These are phyloP conservation scores for Neodontobutis hainanensis DNA, from an alignment of 2,113 vertebrate species.

Conservation along the genomic window DNA sequence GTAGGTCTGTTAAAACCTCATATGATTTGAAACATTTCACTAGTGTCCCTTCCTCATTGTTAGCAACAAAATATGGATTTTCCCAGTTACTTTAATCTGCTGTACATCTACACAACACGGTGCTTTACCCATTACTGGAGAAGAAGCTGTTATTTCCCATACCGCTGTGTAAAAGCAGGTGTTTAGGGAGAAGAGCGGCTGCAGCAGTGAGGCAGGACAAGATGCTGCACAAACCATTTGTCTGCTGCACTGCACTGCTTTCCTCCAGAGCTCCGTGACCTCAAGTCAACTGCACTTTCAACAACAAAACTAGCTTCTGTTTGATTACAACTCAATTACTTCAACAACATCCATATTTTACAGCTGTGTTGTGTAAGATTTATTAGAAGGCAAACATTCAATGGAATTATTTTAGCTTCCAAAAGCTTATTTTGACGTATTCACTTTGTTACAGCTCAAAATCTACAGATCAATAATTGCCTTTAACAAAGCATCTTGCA, in stretches of 20 bases:
- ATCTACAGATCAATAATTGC: slow-evolving; percentile 4
- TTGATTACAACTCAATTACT: slow-evolving; percentile 9
- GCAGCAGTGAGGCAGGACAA: slow-evolving; percentile 28
- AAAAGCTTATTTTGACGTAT: slow-evolving; percentile 6
- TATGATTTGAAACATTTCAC: too few species aligned
- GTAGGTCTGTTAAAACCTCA: background rate
- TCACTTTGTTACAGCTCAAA: slow-evolving; percentile 5
- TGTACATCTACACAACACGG: slow-evolving; percentile 22
- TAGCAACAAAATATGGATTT: slow-evolving; percentile 7
- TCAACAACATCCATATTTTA: slow-evolving; percentile 2
- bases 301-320: slow-evolving; percentile 6
- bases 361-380: too few species aligned
- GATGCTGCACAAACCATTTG: slow-evolving; percentile 10
- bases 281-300: slow-evolving; percentile 7
- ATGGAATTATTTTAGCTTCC: background rate
- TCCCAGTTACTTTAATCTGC: slow-evolving; percentile 26
- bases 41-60: background rate
- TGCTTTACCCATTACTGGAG: slow-evolving; percentile 20
- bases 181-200: slow-evolving; percentile 16
- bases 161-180: slow-evolving; percentile 11
- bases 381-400: background rate
- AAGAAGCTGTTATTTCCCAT: slow-evolving; percentile 35
- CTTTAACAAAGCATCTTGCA: background rate
- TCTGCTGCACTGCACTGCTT: slow-evolving; percentile 14
- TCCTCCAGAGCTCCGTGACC: slow-evolving; percentile 7